Conservation (phyloP, 2,888 invertebrate species). For the Latrodectus elegans region DNA sequence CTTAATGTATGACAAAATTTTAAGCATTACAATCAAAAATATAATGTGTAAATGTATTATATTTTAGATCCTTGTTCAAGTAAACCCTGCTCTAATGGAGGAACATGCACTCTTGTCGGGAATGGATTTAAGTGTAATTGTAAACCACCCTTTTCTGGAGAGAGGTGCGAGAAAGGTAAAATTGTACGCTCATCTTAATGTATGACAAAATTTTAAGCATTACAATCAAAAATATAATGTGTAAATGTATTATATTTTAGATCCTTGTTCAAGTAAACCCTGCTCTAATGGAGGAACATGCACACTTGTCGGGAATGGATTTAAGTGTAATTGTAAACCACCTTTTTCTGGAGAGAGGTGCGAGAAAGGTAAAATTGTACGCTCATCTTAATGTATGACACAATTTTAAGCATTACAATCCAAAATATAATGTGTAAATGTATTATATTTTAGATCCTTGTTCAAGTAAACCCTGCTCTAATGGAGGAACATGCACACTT, state of each 20-base stretch:
- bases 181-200: neutral
- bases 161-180: neutral
- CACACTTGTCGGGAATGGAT: no score
- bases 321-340: no score
- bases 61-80: neutral
- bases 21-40: no score
- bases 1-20: no score
- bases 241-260: no score
- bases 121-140: neutral
- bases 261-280: no score
- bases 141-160: neutral
- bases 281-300: no score
- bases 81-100: neutral
- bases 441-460: neutral
- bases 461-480: neutral
- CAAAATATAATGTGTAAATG: neutral
- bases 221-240: no score
- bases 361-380: neutral
- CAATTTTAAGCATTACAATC: neutral
- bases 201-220: neutral
- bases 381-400: neutral
- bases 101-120: neutral
- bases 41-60: no score
- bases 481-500: neutral
- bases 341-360: neutral